phyloP scores from a whole-genome alignment of 2,113 vertebrate genomes.

The Mustelus asterias region DNA sequence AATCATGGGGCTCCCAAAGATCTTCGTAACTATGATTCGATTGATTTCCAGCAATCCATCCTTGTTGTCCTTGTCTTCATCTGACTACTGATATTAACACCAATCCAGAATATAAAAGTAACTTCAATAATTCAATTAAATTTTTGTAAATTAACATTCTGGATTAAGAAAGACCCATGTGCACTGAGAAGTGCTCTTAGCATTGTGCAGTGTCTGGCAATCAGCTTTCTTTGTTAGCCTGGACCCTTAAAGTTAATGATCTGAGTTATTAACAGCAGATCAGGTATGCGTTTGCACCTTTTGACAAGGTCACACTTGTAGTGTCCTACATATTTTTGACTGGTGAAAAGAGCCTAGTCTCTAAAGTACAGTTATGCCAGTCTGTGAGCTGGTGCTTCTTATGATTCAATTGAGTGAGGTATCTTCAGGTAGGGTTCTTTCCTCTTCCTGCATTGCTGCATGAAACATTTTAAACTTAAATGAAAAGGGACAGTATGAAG shows the following conservation, averaged over 20 bases:
- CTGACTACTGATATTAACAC: not conserved
- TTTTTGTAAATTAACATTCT: not conserved
- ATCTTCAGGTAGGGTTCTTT: too few relatives aligned
- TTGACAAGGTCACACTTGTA: not conserved
- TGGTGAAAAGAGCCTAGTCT: too few relatives aligned
- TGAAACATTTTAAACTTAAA: too few relatives aligned
- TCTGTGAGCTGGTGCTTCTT: too few relatives aligned
- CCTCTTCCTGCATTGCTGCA: too few relatives aligned
- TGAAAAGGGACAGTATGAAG: too few relatives aligned
- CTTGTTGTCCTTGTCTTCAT: not conserved
- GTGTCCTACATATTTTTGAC: too few relatives aligned
- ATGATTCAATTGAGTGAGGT: too few relatives aligned
- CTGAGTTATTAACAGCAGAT: not conserved
- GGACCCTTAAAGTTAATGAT: not conserved
- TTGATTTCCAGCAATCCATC: not conserved
- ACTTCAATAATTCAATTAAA: not conserved
- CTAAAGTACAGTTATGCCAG: too few relatives aligned
- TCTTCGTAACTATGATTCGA: not conserved
- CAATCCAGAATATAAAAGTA: not conserved
- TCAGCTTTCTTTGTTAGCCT: not conserved
- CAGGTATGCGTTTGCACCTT: not conserved
- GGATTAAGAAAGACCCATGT: not conserved
- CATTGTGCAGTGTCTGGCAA: not conserved
- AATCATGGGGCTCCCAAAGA: not conserved
- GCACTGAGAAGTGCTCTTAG: not conserved